These are phyloP conservation scores for Branchipolynoe longqiensis DNA, from an alignment of 2,888 invertebrate genomes.

Conservation along the genomic window DNA sequence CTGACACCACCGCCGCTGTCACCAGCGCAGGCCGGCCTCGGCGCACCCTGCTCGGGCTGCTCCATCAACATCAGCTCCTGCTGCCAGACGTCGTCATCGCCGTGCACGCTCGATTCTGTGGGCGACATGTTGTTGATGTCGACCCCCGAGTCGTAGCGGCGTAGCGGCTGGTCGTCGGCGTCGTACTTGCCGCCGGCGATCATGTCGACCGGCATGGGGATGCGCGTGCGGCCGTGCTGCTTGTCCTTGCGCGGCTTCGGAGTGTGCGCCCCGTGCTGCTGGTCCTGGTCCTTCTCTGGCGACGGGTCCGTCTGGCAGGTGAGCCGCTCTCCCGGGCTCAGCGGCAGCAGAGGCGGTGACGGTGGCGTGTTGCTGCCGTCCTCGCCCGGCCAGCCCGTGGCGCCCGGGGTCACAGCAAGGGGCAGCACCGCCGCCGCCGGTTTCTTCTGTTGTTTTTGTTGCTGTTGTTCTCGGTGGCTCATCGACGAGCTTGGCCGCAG, in stretches of 20 bases:
- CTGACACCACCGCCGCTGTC: not conserved
- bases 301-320: not conserved
- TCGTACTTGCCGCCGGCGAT: not conserved
- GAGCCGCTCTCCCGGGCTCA: not conserved
- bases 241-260: slow-evolving; percentile 65
- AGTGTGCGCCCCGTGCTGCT: not conserved
- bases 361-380: slow-evolving; percentile 1
- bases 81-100: slow-evolving; percentile 55
- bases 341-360: too few relatives aligned
- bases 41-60: not conserved
- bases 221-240: slow-evolving; percentile 60
- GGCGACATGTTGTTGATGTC: slow-evolving; percentile 68
- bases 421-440: not conserved
- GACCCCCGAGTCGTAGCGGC: slow-evolving; percentile 69
- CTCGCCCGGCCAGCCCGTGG: not conserved
- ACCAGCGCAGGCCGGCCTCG: not conserved
- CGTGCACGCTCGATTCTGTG: slow-evolving; percentile 59
- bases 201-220: slow-evolving; percentile 63
- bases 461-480: slow-evolving; percentile 21
- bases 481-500: slow-evolving; percentile 10
- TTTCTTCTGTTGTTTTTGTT: too few relatives aligned
- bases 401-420: not conserved
- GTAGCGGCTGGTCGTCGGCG: slow-evolving; percentile 54
- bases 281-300: not conserved
- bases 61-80: not conserved